Conservation (phyloP, 2,888 invertebrate species). For the Drosophila eohydei region DNA sequence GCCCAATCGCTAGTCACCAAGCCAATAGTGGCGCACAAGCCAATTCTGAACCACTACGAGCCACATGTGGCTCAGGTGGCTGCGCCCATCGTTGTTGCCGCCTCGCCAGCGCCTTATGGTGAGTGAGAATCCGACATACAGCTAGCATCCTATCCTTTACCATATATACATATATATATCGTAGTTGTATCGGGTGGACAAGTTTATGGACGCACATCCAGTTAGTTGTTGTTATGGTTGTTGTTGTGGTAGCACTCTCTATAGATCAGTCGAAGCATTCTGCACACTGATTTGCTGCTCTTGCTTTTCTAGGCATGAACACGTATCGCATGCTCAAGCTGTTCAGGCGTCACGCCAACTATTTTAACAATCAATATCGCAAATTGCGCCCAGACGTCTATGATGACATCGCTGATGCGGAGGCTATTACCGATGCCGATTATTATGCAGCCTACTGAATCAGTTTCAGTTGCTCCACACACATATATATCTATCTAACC, state of each 20-base stretch:
- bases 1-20: slow-evolving; percentile 82
- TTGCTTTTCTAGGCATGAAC: slow-evolving; percentile 81
- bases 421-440: slow-evolving; percentile 42
- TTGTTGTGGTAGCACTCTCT: slow-evolving; percentile 23
- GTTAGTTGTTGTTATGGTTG: slow-evolving; percentile 35
- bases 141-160: no score
- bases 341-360: slow-evolving; percentile 83
- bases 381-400: slow-evolving; percentile 82
- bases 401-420: slow-evolving; percentile 43
- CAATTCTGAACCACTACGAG: slow-evolving; percentile 79
- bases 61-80: slow-evolving; percentile 77
- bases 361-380: slow-evolving; percentile 82
- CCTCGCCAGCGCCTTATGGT: slow-evolving; percentile 84
- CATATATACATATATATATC: not conserved
- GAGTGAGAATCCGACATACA: slow-evolving; percentile 2
- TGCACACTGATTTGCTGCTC: slow-evolving; percentile 41
- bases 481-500: slow-evolving; percentile 29
- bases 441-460: slow-evolving; percentile 70
- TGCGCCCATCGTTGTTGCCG: slow-evolving; percentile 78
- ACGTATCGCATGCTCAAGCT: slow-evolving; percentile 84
- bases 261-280: slow-evolving; percentile 7
- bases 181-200: slow-evolving; percentile 23
- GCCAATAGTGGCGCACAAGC: slow-evolving; percentile 81
- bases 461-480: slow-evolving; percentile 14
- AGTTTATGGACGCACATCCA: slow-evolving; percentile 29